A percentile compares a stretch with the other conserved stretches of the same genome.
Evolutionary conservation across 2,888 invertebrate genomes (phyloP).

Genomic region (Drosophila pegasa): DNA sequence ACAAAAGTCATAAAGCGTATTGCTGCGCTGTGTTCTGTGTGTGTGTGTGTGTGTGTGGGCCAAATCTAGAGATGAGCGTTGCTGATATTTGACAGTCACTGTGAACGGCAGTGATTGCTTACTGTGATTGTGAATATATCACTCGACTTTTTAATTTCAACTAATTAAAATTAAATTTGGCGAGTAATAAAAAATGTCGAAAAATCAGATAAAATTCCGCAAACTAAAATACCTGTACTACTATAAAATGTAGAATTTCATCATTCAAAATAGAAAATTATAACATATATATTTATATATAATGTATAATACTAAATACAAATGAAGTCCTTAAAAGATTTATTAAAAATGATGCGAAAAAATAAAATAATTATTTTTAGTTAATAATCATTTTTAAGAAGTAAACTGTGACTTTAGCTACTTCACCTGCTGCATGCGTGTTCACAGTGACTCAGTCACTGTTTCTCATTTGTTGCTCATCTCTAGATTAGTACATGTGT

Average conservation of each 20-base stretch:
- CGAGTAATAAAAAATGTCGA: not conserved
- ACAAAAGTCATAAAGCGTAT: slow-evolving; percentile 20
- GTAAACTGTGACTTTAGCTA: not conserved
- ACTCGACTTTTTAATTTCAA: not conserved
- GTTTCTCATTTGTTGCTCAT: not conserved
- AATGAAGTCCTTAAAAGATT: too few species aligned
- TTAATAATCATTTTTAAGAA: not conserved
- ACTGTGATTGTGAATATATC: not conserved
- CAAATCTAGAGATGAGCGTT: slow-evolving; percentile 1
- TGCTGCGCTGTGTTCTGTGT: not conserved
- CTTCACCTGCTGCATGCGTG: not conserved
- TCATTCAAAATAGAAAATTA: too few species aligned
- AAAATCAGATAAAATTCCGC: not conserved
- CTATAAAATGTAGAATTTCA: not conserved
- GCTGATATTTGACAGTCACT: not conserved
- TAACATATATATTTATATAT: too few species aligned
- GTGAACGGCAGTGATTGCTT: not conserved
- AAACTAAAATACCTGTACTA: too few species aligned
- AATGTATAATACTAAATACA: too few species aligned
- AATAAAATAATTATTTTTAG: too few species aligned
- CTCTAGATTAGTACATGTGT: not conserved
- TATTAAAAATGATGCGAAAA: too few species aligned
- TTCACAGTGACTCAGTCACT: not conserved
- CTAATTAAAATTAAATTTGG: not conserved
- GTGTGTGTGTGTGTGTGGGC: not conserved